phyloP scores from a whole-genome alignment of 2,797 vertebrate species.

The Cossypha dichroa region DNA sequence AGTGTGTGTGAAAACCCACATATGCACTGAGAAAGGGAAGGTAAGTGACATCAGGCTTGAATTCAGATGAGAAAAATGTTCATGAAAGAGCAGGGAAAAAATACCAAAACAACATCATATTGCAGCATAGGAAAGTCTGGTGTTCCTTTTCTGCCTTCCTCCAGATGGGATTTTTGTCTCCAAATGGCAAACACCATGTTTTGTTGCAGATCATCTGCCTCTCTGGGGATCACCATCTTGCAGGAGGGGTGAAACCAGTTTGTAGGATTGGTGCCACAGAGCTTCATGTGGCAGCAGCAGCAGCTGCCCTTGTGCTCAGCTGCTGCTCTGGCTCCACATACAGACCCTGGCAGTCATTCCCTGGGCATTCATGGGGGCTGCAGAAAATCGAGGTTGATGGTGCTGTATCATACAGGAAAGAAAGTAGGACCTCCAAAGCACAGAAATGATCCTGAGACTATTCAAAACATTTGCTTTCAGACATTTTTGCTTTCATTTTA shows the following conservation, averaged over 20 bases:
- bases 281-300: neutral
- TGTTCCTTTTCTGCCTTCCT: neutral
- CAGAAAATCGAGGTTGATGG: neutral
- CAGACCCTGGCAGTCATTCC: neutral
- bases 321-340: neutral
- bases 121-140: neutral
- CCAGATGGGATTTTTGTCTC: neutral
- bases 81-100: neutral
- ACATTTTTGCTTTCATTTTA: neutral
- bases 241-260: neutral
- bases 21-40: neutral
- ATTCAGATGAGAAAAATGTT: slow-evolving; percentile 16
- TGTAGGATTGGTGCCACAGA: neutral
- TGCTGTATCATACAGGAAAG: neutral
- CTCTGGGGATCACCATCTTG: neutral
- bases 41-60: neutral
- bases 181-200: rapidly evolving
- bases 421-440: neutral
- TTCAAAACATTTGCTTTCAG: neutral
- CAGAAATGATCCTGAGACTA: neutral
- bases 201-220: neutral
- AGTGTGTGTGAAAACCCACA: neutral
- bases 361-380: rapidly evolving
- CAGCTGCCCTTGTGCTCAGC: neutral
- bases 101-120: neutral